phyloP scores from a whole-genome alignment of 2,113 vertebrate genomes.

The Illadopsis cleaveri region DNA sequence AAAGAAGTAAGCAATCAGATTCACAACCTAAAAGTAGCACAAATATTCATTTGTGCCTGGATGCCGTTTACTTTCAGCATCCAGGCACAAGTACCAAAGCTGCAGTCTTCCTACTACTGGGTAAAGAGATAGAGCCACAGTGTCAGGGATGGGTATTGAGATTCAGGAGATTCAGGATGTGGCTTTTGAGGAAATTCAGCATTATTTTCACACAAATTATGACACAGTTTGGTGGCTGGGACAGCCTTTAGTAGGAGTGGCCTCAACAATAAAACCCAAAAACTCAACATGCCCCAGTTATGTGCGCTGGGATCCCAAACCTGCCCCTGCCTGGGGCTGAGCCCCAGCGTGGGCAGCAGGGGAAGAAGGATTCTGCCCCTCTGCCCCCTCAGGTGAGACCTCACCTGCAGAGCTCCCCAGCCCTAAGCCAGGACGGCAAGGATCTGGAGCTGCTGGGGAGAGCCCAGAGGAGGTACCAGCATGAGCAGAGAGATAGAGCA shows the following conservation, averaged over 20 bases:
- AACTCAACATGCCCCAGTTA: rapidly evolving
- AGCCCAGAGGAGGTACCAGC: background rate
- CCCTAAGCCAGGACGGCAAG: background rate
- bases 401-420: background rate
- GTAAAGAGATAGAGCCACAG: background rate
- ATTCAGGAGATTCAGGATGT: background rate
- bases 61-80: background rate
- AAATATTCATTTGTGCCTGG: background rate
- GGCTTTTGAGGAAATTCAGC: background rate
- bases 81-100: background rate
- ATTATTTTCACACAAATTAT: background rate
- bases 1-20: background rate
- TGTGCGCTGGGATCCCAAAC: rapidly evolving
- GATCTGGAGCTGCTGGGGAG: background rate
- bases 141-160: background rate
- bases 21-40: background rate
- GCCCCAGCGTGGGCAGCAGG: background rate
- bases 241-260: background rate
- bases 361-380: background rate
- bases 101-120: background rate
- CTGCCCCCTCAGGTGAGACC: background rate
- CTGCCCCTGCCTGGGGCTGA: background rate
- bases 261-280: background rate
- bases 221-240: background rate
- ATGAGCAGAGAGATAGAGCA: background rate